Conservation (phyloP, 2,888 invertebrate species). For the Sinopyrophorus schimmeli region DNA sequence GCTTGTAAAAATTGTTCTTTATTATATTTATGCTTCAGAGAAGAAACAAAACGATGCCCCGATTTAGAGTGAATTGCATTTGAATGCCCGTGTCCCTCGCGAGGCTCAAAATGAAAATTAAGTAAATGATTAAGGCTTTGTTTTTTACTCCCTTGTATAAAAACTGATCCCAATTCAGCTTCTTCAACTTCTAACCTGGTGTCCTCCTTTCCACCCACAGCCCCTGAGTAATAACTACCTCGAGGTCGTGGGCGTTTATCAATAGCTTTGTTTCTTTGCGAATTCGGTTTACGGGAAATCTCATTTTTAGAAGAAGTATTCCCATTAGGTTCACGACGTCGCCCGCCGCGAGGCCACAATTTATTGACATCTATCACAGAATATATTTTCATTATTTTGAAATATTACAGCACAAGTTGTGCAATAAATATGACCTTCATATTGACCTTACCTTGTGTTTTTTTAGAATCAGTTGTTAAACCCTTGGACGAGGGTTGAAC, state of each 20-base stretch:
- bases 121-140: slow-evolving; percentile 92
- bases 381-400: no score
- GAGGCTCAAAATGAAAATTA: slow-evolving; percentile 83
- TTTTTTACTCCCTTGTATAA: slow-evolving; percentile 84
- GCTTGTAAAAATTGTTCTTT: slow-evolving; percentile 95
- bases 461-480: slow-evolving; percentile 73
- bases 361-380: slow-evolving; percentile 61
- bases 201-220: slow-evolving; percentile 70
- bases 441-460: slow-evolving; percentile 65
- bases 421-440: slow-evolving; percentile 42
- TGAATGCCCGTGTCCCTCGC: slow-evolving; percentile 52
- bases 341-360: slow-evolving; percentile 65
- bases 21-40: slow-evolving; percentile 74
- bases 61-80: slow-evolving; percentile 35
- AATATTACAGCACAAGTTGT: no score
- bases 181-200: slow-evolving; percentile 61
- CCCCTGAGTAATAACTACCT: slow-evolving; percentile 60
- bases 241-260: slow-evolving; percentile 74
- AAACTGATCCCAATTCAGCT: slow-evolving; percentile 81
- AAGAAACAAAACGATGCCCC: slow-evolving; percentile 54
- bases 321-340: slow-evolving; percentile 66
- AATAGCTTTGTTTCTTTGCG: slow-evolving; percentile 66
- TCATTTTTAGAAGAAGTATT: slow-evolving; percentile 63
- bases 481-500: slow-evolving; percentile 72
- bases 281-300: slow-evolving; percentile 69